Base-by-base conservation (phyloP, 2,888 invertebrate genomes). In the Bugulina stolonifera region DNA sequence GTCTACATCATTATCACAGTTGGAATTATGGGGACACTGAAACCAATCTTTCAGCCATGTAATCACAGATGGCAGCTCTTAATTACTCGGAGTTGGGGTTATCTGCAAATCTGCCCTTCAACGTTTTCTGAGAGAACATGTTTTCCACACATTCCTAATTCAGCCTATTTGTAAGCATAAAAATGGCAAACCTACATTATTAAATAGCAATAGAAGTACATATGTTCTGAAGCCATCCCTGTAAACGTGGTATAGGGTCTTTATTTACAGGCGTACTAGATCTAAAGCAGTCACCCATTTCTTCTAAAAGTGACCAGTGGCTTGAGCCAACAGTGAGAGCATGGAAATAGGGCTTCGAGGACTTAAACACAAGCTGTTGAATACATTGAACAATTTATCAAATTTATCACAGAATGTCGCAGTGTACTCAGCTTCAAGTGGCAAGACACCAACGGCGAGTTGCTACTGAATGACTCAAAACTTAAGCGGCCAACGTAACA, bases 91-190 rank as follows among this genome's bases (percentile, higher is more conserved):
- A 25, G 34, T 73, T 70, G 3, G 73, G 71, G 35, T 70, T 73
- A 29, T 70, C 55, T 2, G 25, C 32, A 1, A 35, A 2, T 27
- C 70, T 57, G 1, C 73, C 73, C 25, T 73, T 73, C 3, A 27
- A 54, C 1, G 71, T 25, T 10, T 71, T 73, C 2, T 43, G 32
- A 1, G 52, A 35, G 29, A 73, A 73, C 1, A 73, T 22, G 29
- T 74, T 73, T 29, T 74, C 71, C 32, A 71, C 74, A 74, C n/a
- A n/a, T n/a, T 74, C 74, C 32, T 74, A 72, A 54, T 74, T 74
- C 1, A 74, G 55, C 14, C 73, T 54, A 34, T 57, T 72, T 1
- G 72, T 70, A 18, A 69, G 35, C 1, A 73, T 27, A 35, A 70
- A 72, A n/a, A n/a, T 27, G 22, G n/a, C 23, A 72, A 25, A 35